These are phyloP conservation scores for Corticium candelabrum DNA, from an alignment of 37 sponge, comb jelly and placozoan species.

Conservation along the genomic window DNA sequence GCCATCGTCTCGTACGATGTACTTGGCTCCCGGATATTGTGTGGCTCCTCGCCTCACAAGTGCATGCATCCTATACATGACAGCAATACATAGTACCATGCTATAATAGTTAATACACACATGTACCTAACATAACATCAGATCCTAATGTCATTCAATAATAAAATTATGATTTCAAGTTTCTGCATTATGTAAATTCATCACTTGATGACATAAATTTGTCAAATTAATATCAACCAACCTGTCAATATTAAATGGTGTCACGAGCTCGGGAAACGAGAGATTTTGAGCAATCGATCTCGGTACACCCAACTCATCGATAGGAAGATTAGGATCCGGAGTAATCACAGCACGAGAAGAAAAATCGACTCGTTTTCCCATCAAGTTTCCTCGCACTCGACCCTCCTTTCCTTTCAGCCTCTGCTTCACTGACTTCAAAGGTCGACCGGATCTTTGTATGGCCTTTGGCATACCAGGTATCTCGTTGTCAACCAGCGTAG, in stretches of 20 bases:
- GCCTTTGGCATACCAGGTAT: constrained; percentile 94
- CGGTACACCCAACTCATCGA: constrained; percentile 97
- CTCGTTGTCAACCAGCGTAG: constrained; percentile 94
- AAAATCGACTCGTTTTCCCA: constrained; percentile 99
- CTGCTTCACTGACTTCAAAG: constrained; percentile 94
- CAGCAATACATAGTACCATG: background rate
- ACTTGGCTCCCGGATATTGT: constrained; percentile 98
- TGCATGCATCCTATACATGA: constrained; percentile 58
- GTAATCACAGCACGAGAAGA: constrained; percentile 99
- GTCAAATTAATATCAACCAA: too few relatives aligned
- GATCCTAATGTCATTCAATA: too few relatives aligned
- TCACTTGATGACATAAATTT: too few relatives aligned
- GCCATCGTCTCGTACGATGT: constrained; percentile 97
- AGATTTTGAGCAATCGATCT: constrained; percentile 95
- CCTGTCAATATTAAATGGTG: constrained; percentile 97
- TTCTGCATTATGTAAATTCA: too few relatives aligned
- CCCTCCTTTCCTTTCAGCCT: constrained; percentile 97
- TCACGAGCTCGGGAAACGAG: constrained; percentile 95
- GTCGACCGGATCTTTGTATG: constrained; percentile 81
- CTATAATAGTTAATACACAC: background rate
- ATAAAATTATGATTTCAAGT: too few relatives aligned
- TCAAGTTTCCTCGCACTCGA: constrained; percentile 93
- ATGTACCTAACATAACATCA: background rate
- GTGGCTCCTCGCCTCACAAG: constrained; percentile 81
- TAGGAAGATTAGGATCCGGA: constrained; percentile 89